Percentiles rank a stretch among this genome's conserved stretches.
These are phyloP conservation scores for Agelaius phoeniceus DNA, from an alignment of 2,113 vertebrate genomes.

Conservation along the genomic window DNA sequence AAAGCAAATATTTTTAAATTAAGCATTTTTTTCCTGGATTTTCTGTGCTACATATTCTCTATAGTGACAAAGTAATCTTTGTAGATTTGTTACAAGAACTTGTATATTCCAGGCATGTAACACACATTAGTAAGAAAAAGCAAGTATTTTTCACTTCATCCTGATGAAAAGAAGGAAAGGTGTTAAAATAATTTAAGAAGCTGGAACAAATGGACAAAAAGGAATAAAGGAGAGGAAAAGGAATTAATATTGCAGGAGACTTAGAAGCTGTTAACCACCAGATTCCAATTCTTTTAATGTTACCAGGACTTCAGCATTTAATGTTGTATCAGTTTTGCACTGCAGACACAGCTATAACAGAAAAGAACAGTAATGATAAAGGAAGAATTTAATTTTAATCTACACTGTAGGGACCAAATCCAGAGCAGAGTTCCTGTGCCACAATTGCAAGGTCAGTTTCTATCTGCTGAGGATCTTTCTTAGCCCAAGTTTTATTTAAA, in stretches of 20 bases:
- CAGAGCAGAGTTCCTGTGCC: not conserved
- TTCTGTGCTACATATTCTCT: not conserved
- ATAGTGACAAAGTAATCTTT: not conserved
- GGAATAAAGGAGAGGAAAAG: not conserved
- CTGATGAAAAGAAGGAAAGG: not conserved
- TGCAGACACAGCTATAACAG: not conserved
- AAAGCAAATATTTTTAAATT: not conserved
- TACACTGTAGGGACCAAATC: not conserved
- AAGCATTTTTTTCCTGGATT: not conserved
- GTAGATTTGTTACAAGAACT: not conserved
- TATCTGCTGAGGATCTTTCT: not conserved
- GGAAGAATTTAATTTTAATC: conserved; percentile 14
- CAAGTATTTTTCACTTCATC: not conserved
- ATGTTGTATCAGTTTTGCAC: not conserved
- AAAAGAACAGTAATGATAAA: not conserved
- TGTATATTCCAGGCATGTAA: not conserved
- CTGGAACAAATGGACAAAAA: not conserved
- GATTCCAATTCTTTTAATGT: not conserved
- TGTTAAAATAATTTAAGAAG: not conserved
- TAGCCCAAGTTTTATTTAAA: not conserved
- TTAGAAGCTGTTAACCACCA: not conserved
- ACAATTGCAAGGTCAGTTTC: not conserved
- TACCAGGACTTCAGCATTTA: not conserved
- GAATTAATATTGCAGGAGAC: not conserved
- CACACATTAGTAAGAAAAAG: not conserved